phyloP scores from a whole-genome alignment of 2,888 invertebrate genomes.

The Nymphalis urticae region DNA sequence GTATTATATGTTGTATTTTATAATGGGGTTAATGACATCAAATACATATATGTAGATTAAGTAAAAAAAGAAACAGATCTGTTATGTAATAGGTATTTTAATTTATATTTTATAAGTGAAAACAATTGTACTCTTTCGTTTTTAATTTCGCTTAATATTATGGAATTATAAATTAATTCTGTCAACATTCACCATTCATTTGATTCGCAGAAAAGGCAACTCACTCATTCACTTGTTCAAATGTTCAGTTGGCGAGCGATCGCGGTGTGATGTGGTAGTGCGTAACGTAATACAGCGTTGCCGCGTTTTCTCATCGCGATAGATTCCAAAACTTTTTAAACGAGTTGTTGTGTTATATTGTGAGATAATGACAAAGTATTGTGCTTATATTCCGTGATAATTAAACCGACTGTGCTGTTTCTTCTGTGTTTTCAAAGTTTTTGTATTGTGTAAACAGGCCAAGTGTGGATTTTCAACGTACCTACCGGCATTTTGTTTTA shows the following conservation, averaged over 20 bases:
- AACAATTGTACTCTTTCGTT: background rate
- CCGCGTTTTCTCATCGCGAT: slow-evolving; percentile 53
- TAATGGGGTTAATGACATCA: no score
- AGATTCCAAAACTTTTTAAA: slow-evolving; percentile 53
- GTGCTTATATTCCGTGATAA: slow-evolving; percentile 58
- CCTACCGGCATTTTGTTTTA: slow-evolving; percentile 55
- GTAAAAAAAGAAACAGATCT: no score
- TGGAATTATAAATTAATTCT: slow-evolving; percentile 15
- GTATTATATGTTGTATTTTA: no score
- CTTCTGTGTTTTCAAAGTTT: slow-evolving; percentile 41
- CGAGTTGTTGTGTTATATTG: slow-evolving; percentile 49
- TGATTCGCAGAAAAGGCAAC: background rate
- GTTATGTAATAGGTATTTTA: background rate
- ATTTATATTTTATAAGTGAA: background rate
- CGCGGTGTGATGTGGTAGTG: slow-evolving; percentile 48
- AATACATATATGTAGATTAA: no score
- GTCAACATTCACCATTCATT: slow-evolving; percentile 39
- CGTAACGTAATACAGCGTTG: slow-evolving; percentile 30
- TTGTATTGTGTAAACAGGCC: slow-evolving; percentile 38
- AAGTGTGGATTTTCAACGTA: slow-evolving; percentile 60
- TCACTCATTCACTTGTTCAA: slow-evolving; percentile 36
- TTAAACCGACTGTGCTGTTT: slow-evolving; percentile 40
- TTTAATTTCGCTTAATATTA: background rate
- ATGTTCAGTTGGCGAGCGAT: slow-evolving; percentile 59
- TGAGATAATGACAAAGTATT: slow-evolving; percentile 55